Evolutionary conservation across 2,113 vertebrate genomes (phyloP).

Genomic region (Carassius carassius): DNA sequence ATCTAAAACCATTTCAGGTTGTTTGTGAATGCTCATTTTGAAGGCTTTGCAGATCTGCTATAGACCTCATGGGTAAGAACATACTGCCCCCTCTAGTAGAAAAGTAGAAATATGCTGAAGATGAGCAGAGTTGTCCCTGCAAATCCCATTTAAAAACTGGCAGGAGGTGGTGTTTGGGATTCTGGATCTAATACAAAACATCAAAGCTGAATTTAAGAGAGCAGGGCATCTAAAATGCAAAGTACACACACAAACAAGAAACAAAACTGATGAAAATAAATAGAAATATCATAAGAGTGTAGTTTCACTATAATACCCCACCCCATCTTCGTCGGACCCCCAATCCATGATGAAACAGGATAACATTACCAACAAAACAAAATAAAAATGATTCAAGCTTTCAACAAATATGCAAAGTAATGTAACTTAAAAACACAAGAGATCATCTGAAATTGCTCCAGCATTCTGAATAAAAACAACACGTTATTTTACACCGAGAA

Average conservation of each 20-base stretch:
- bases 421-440: slow-evolving; percentile 51
- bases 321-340: slow-evolving; percentile 31
- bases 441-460: slow-evolving; percentile 39
- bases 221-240: slow-evolving; percentile 57
- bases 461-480: slow-evolving; percentile 59
- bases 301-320: slow-evolving; percentile 47
- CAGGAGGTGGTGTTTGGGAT: slow-evolving; percentile 49
- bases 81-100: slow-evolving; percentile 66
- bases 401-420: slow-evolving; percentile 35
- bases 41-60: slow-evolving; percentile 3
- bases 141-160: slow-evolving; percentile 51
- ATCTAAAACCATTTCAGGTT: slow-evolving; percentile 23
- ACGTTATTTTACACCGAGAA: slow-evolving; percentile 62
- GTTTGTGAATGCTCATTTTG: background rate
- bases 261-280: slow-evolving; percentile 56
- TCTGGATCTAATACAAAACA: slow-evolving; percentile 51
- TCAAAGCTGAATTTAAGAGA: slow-evolving; percentile 51
- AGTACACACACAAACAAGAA: slow-evolving; percentile 54
- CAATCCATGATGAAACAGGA: slow-evolving; percentile 37
- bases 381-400: slow-evolving; percentile 46
- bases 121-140: slow-evolving; percentile 40
- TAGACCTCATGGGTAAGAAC: slow-evolving; percentile 46
- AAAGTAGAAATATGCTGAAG: slow-evolving; percentile 59
- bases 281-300: slow-evolving; percentile 44
- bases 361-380: slow-evolving; percentile 44